A percentile compares a stretch with the other conserved stretches of the same genome.
These are phyloP conservation scores for Ametastegia equiseti DNA, from an alignment of 2,888 invertebrate genomes.

Conservation along the genomic window DNA sequence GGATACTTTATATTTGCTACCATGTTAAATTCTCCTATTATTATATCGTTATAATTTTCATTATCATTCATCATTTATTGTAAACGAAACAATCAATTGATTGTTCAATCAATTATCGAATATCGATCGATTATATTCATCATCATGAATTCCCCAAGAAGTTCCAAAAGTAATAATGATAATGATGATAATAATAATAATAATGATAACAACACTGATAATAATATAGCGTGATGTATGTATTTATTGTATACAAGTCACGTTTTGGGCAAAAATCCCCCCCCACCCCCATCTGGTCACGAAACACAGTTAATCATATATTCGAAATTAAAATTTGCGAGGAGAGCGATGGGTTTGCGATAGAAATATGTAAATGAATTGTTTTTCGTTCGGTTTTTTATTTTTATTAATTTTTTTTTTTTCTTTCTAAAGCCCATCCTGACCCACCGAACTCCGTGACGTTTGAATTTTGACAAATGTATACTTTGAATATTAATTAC, in stretches of 20 bases:
- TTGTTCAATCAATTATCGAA: neutral
- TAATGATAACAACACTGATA: too few species aligned
- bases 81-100: neutral
- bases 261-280: neutral
- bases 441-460: neutral
- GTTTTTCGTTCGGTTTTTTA: neutral
- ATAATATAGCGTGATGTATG: neutral
- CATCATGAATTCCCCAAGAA: too few species aligned
- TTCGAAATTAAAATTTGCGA: too few species aligned
- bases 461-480: neutral
- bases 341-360: too few species aligned
- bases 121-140: too few species aligned
- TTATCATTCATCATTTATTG: neutral
- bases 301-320: too few species aligned
- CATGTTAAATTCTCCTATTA: too few species aligned
- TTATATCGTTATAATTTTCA: too few species aligned
- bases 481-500: neutral
- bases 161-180: too few species aligned
- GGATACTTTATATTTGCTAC: too few species aligned
- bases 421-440: neutral
- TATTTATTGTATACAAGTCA: neutral
- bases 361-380: neutral
- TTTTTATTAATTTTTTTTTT: neutral
- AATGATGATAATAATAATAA: too few species aligned
- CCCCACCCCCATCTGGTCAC: neutral